Base-by-base conservation (phyloP, 2,888 invertebrate species). In the Spilarctia lutea region DNA sequence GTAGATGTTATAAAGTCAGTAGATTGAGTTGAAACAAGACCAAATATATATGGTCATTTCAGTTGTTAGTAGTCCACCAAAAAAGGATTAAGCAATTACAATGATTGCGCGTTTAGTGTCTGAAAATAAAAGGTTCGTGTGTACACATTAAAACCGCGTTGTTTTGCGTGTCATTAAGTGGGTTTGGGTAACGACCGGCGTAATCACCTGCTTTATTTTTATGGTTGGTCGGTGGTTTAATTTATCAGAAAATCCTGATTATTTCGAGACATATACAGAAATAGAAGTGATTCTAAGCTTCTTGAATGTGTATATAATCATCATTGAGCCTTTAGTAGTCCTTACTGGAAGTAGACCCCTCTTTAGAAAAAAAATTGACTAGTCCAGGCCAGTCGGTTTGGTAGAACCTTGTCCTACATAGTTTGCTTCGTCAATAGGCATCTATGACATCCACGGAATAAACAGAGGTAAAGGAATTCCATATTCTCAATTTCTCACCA, bases 161-260 rank as follows among this genome's bases (percentile, higher is more conserved):
- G 73, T 76, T 76, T 76, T 75, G 70, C 63, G 71, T 76, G 65
- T 68, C 73, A 71, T 76, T 76, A 73, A 71, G 70, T 73, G 66
- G 75, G 73, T 71, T 68, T 71, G 73, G 71, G 48, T 76, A 76
- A 76, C 73, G 73, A 67, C 24, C 67, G 39, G 24, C 39, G 52
- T 70, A 73, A 76, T 71, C 69, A 73, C 76, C 73, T 76, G 73
- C 71, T 73, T 76, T 76, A 73, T 69, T 71, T 71, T 63, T 48
- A 68, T 75, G 60, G 63, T 73, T 24, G 39, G 52, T n/a, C 65
- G 35, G 68, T 30, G 60, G 65, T 27, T 69, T 60, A 65, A 65
- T 45, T 71, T 65, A n/a, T 33, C 16, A 35, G 45, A 35, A 35
- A 10, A 69, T 35, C 33, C 18, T 68, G 68, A 33, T 68, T 48